Base-by-base conservation (phyloP, 1,140 invertebrate species). In the Penaeus chinensis region DNA sequence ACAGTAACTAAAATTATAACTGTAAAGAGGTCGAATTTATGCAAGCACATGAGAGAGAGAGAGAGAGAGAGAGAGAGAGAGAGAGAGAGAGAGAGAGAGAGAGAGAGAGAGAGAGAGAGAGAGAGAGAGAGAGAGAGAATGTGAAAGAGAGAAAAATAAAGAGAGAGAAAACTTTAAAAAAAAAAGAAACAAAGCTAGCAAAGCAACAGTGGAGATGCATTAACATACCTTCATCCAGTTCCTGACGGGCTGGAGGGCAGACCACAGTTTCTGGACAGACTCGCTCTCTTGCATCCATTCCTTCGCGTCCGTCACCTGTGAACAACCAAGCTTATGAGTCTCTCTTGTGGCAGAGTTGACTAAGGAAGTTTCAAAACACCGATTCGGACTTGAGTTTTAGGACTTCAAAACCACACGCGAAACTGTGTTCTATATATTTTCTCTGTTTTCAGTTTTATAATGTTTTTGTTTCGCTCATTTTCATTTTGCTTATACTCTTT, bases 201-300 rank as follows among this genome's bases (percentile, higher is more conserved):
- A 77, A 77, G 20, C 22, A 37, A 24, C 37, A 77, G 10, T n/a
- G 37, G 4, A 37, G 37, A 32, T 8, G 37, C 20, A 20, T 20
- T 77, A 77, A 37, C 37, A 37, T 74, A 87, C 85, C 85, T 82
- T 81, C 61, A 87, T 18, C 85, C 85, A 87, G 65, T 32, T 27
- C 79, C 22, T 71, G 85, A 82, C 66, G 16, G 78, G 85, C 20
- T 22, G 19, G 27, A 87, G 65, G 22, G 78, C 69, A 32, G 24
- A 27, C 16, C 27, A 54, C 11, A 87, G 78, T 60, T 24, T 27
- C 66, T 87, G 78, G 27, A 82, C 76, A 20, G 66, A 47, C 65
- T 87, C 62, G 65, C 76, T 87, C n/a, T 87, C 79, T 32, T 76
- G 24, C 2, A 54, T 79, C 85, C 78, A 87, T 37, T 71, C 65